Evolutionary conservation across 2,797 vertebrate genomes (phyloP).

Genomic region (Enteromius argenteus): DNA sequence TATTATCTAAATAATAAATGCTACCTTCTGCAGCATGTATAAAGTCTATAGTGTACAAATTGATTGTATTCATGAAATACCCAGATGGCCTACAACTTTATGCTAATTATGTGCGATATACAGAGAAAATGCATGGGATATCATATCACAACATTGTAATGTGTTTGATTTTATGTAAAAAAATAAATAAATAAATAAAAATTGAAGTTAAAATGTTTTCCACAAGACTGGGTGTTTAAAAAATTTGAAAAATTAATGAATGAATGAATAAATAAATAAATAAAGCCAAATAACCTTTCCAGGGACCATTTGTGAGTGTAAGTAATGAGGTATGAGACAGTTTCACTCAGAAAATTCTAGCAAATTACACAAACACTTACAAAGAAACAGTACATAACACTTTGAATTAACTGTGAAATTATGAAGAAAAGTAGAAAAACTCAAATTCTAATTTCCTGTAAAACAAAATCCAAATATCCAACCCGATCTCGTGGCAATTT

Average conservation of each 20-base stretch:
- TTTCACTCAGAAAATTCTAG: not conserved
- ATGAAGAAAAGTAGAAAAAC: not conserved
- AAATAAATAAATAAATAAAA: too few species aligned
- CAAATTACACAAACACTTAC: not conserved
- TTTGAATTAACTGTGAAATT: not conserved
- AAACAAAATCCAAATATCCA: not conserved
- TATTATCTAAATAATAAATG: not conserved
- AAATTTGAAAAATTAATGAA: too few species aligned
- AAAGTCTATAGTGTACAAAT: not conserved
- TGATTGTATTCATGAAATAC: not conserved
- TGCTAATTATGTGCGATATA: not conserved
- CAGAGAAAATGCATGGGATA: not conserved
- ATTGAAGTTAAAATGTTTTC: not conserved
- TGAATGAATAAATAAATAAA: not conserved
- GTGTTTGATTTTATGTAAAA: not conserved
- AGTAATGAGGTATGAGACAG: not conserved
- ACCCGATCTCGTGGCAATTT: not conserved
- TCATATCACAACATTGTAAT: not conserved
- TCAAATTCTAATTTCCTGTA: not conserved
- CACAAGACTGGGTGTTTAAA: not conserved
- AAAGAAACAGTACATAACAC: not conserved
- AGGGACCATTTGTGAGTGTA: not conserved
- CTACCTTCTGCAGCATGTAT: not conserved
- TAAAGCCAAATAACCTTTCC: not conserved
- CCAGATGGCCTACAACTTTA: not conserved